Evolutionary conservation across 2,888 invertebrate genomes (phyloP), one percentile per base, ranked within the genome.

Genomic region (Tipula helvola): DNA sequence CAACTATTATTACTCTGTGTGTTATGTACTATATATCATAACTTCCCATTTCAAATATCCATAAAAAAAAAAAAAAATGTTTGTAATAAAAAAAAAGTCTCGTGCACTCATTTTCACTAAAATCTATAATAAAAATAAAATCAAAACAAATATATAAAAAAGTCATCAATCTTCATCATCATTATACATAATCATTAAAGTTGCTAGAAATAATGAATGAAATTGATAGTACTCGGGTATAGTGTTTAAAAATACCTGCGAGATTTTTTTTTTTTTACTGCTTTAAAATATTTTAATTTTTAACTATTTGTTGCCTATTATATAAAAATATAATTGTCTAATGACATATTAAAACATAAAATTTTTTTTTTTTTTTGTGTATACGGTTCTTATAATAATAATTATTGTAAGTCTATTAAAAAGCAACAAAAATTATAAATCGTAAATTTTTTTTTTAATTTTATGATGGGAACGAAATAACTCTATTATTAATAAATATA

Each of bases 31-130:
- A n/a, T n/a, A 71, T 71, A 71, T 71, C 71, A 71, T 28, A 71
- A 71, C 71, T 71, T 71, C 71, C 28, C 71, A 71, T 71, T 71
- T 71, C 71, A 71, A 71, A 71, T 71, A 71, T 71, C 71, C 71
- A 71, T 71, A 71, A 71, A 71, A 52, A 71, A 39, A 39, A 39
- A 39, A 39, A 39, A 39, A 71, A 71, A 28, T 71, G 71, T 71
- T 71, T 71, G 71, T 71, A 71, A 71, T 71, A 71, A 71, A 52
- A 39, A 52, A 28, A 28, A 28, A 71, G 71, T 71, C 71, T 71
- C 71, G 71, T 71, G 71, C 71, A 71, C 71, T 71, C 71, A 71
- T 71, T 71, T 71, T 71, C 71, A 71, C 71, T 71, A 71, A 71
- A 71, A 57, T 57, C 52, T 57, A 57, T 57, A 57, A 57, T 57